Evolutionary conservation across 2,113 vertebrate species (phyloP).

Genomic region (Scomber japonicus): DNA sequence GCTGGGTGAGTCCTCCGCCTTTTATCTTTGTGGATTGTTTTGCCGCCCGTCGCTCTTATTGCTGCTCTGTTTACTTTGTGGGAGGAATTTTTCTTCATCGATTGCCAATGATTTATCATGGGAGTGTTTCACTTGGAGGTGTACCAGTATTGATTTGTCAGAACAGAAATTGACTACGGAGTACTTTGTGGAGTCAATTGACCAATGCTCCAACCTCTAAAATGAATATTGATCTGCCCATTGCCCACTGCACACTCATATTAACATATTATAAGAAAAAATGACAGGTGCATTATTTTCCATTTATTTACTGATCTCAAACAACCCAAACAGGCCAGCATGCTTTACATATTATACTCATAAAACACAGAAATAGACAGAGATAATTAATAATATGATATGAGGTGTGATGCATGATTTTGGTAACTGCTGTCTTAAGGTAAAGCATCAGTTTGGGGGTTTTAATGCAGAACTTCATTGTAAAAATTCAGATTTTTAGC

Average conservation of each 20-base stretch:
- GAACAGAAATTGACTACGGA: slow-evolving; percentile 34
- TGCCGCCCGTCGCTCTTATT: slow-evolving; percentile 15
- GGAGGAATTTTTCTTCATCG: slow-evolving; percentile 43
- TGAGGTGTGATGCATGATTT: no score
- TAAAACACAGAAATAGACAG: no score
- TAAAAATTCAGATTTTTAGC: no score
- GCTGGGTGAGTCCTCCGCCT: slow-evolving; percentile 80
- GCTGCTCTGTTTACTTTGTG: slow-evolving; percentile 29
- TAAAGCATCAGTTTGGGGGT: no score
- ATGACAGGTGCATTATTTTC: slow-evolving; percentile 23
- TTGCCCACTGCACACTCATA: background rate
- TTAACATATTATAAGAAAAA: background rate
- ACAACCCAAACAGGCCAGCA: background rate
- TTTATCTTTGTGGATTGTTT: background rate
- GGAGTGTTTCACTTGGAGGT: slow-evolving; percentile 41
- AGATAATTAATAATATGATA: no score
- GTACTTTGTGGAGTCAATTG: slow-evolving; percentile 16
- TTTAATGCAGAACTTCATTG: no score
- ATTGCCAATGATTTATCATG: slow-evolving; percentile 47
- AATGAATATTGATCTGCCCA: slow-evolving; percentile 37
- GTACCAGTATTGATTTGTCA: slow-evolving; percentile 46
- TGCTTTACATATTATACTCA: no score
- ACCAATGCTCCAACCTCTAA: slow-evolving; percentile 25
- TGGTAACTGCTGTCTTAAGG: no score
- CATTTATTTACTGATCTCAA: slow-evolving; percentile 12